These are phyloP conservation scores for Auanema sp. DNA, from an alignment of 2,888 invertebrate species.

Conservation along the genomic window DNA sequence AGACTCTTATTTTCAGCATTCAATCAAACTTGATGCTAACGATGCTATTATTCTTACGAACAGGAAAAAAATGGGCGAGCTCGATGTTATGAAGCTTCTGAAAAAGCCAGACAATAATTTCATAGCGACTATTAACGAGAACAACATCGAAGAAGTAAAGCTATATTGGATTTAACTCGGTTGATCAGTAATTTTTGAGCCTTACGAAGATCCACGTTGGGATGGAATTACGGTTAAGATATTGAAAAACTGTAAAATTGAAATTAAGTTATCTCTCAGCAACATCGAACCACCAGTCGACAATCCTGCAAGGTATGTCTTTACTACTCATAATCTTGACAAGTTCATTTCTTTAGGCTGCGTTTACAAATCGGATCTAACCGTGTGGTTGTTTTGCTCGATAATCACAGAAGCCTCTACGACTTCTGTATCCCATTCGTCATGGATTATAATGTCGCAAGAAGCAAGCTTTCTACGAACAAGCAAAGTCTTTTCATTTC, in stretches of 20 bases:
- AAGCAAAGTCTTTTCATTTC: constrained; percentile 25
- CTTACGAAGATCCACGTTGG: neutral
- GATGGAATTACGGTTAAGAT: too few relatives aligned
- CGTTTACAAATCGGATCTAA: constrained; percentile 13
- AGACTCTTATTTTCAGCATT: constrained; percentile 27
- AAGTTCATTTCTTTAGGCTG: constrained; percentile 10
- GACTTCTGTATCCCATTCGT: constrained; percentile 32
- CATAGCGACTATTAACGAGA: constrained; percentile 12
- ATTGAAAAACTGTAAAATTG: constrained; percentile 15
- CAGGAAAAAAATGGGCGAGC: constrained; percentile 42
- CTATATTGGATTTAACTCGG: neutral
- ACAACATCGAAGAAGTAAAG: neutral
- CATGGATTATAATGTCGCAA: constrained; percentile 19
- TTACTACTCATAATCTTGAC: too few relatives aligned
- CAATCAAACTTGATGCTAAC: constrained; percentile 39
- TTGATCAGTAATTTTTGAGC: neutral
- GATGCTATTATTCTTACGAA: constrained; percentile 45
- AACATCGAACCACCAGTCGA: constrained; percentile 14
- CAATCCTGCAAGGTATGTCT: constrained; percentile 20
- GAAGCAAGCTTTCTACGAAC: constrained; percentile 26
- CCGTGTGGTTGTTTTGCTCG: constrained; percentile 25
- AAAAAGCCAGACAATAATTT: constrained; percentile 35
- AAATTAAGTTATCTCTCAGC: constrained; percentile 27
- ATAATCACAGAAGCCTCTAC: constrained; percentile 29
- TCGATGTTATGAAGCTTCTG: constrained; percentile 36